Conservation (phyloP, 2,888 invertebrate species). For the Limnephilus marmoratus region DNA sequence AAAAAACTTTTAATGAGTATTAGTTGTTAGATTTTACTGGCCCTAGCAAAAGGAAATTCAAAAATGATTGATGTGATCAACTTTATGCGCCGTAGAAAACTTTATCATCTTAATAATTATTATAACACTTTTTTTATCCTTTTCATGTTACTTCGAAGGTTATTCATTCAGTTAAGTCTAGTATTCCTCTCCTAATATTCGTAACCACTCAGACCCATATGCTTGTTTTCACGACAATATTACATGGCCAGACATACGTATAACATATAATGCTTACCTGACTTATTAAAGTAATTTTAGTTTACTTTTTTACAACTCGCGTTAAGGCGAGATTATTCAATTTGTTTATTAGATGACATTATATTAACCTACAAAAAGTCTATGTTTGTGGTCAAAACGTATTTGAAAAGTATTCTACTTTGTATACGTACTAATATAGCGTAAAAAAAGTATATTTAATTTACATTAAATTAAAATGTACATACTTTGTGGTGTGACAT, state of each 20-base stretch:
- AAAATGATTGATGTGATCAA: slow-evolving; percentile 41
- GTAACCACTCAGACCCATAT: no score
- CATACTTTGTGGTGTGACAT: no score
- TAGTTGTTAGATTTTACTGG: not conserved
- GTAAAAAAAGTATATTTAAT: no score
- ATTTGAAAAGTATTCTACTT: not conserved
- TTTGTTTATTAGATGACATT: not conserved
- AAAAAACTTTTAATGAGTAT: slow-evolving; percentile 46
- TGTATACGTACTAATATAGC: not conserved
- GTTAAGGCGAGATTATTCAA: not conserved
- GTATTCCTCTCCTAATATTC: not conserved
- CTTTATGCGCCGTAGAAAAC: slow-evolving; percentile 5
- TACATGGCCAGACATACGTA: no score
- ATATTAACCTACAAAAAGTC: not conserved
- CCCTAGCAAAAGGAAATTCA: slow-evolving; percentile 5
- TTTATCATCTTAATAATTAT: not conserved
- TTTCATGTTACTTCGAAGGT: not conserved
- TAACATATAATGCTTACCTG: no score
- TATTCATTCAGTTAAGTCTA: not conserved
- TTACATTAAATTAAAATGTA: no score
- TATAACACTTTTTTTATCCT: not conserved
- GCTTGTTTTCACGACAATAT: no score
- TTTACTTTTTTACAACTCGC: not conserved
- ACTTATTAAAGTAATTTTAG: not conserved
- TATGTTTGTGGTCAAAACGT: not conserved